phyloP scores from a whole-genome alignment of 2,888 invertebrate genomes.

The Caenorhabditis japonica region DNA sequence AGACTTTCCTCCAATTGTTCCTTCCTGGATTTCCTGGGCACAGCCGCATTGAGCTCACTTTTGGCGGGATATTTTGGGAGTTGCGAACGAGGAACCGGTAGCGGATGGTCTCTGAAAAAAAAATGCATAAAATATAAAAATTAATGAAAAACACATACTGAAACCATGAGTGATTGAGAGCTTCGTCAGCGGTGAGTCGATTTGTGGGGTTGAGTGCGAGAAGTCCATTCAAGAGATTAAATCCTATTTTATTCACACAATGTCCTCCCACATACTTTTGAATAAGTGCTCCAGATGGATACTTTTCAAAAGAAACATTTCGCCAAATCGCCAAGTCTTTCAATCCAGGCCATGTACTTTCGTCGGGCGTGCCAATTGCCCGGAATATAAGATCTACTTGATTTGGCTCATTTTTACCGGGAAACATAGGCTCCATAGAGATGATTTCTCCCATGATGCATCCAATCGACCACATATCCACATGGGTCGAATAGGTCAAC shows the following conservation, averaged over 20 bases:
- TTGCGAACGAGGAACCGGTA: background rate
- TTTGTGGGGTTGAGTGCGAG: constrained; percentile 8
- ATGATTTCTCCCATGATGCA: constrained; percentile 31
- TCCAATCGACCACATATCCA: constrained; percentile 37
- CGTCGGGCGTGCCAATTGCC: constrained; percentile 18
- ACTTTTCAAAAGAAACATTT: background rate
- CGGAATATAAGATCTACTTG: constrained; percentile 21
- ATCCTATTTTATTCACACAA: constrained; percentile 19
- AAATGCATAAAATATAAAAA: background rate
- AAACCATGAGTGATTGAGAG: constrained; percentile 10
- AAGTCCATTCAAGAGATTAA: constrained; percentile 8
- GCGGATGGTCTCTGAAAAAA: constrained; percentile 22
- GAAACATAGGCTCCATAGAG: constrained; percentile 2
- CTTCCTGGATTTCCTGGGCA: background rate
- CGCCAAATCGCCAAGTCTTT: constrained; percentile 7
- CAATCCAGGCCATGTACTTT: constrained; percentile 2
- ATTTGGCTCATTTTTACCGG: constrained; percentile 6
- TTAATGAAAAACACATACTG: background rate
- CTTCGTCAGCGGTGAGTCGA: constrained; percentile 7
- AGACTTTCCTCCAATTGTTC: constrained; percentile 5
- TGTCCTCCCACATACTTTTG: no score
- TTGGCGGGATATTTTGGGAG: constrained; percentile 5
- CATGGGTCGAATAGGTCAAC: constrained; percentile 11
- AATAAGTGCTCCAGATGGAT: constrained; percentile 1
- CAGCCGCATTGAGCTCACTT: background rate